phyloP scores from a whole-genome alignment of 2,888 invertebrate species.

The Spodoptera picta region DNA sequence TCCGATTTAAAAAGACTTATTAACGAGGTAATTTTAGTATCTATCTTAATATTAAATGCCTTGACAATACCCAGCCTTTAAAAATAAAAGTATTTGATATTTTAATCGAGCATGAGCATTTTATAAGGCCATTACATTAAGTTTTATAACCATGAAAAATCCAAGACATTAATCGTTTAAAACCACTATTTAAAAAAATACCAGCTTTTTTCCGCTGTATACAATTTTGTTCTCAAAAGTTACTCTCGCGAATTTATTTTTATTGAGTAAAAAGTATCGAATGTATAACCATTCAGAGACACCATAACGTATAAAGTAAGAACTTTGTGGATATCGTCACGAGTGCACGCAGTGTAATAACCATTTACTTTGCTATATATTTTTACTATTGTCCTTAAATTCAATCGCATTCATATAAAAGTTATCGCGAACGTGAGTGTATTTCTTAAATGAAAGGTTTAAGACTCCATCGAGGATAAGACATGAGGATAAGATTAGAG shows the following conservation, averaged over 20 bases:
- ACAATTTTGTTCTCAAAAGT: constrained; percentile 22
- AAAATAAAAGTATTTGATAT: too few species aligned
- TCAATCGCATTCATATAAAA: constrained; percentile 25
- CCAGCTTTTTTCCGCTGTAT: not conserved
- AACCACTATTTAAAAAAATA: too few species aligned
- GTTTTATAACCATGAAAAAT: too few species aligned
- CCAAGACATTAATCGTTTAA: too few species aligned
- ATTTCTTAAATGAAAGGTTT: not conserved
- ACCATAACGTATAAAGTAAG: constrained; percentile 31
- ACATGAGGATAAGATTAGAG: too few species aligned
- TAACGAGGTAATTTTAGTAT: too few species aligned
- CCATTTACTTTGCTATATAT: constrained; percentile 37
- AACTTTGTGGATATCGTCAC: constrained; percentile 42
- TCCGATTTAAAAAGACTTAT: too few species aligned
- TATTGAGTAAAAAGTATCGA: constrained; percentile 34
- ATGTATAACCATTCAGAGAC: constrained; percentile 32
- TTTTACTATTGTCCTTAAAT: constrained; percentile 47
- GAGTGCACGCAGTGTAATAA: constrained; percentile 24
- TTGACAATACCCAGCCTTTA: too few species aligned
- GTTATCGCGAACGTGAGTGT: constrained; percentile 6
- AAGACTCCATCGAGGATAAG: too few species aligned
- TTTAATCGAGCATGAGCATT: too few species aligned
- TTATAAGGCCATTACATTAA: too few species aligned
- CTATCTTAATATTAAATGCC: too few species aligned
- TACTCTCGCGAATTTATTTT: constrained; percentile 43